Conservation (phyloP, 1,140 invertebrate species). For the Matsumurasca onukii region DNA sequence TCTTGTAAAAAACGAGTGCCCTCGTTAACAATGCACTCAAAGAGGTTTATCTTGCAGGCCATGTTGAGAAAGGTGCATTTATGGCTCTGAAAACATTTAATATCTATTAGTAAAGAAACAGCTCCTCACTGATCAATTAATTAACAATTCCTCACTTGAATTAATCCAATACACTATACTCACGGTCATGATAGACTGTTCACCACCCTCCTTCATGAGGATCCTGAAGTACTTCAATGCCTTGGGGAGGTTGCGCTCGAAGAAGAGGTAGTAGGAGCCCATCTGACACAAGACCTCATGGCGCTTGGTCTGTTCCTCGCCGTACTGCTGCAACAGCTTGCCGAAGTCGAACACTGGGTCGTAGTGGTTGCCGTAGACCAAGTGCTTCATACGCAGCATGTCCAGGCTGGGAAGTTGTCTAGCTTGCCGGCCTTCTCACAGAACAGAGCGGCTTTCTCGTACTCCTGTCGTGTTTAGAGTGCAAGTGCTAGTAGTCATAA, state of each 20-base stretch:
- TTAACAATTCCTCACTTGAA: neutral
- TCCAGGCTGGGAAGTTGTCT: conserved; percentile 7
- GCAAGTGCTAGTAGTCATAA: too few species aligned
- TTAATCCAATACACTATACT: neutral
- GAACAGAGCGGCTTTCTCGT: conserved; percentile 10
- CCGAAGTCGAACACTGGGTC: conserved; percentile 12
- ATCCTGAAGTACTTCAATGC: conserved; percentile 12
- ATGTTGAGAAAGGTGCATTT: conserved; percentile 18
- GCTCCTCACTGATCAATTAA: neutral
- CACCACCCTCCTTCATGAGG: neutral
- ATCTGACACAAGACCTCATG: conserved; percentile 14
- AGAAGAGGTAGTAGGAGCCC: conserved; percentile 20
- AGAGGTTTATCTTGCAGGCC: conserved; percentile 2
- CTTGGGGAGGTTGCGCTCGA: neutral
- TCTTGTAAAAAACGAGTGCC: neutral
- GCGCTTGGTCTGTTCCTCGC: neutral
- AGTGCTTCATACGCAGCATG: conserved; percentile 7
- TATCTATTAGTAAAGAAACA: neutral
- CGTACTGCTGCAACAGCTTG: conserved; percentile 9
- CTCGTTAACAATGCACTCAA: conserved; percentile 12
- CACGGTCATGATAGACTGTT: conserved; percentile 6
- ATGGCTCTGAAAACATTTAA: conserved; percentile 10
- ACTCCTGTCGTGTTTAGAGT: neutral
- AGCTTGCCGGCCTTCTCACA: conserved; percentile 14
- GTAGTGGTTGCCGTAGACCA: conserved; percentile 1